phyloP scores from a whole-genome alignment of 1,140 invertebrate genomes.

The Drosophila tristis region DNA sequence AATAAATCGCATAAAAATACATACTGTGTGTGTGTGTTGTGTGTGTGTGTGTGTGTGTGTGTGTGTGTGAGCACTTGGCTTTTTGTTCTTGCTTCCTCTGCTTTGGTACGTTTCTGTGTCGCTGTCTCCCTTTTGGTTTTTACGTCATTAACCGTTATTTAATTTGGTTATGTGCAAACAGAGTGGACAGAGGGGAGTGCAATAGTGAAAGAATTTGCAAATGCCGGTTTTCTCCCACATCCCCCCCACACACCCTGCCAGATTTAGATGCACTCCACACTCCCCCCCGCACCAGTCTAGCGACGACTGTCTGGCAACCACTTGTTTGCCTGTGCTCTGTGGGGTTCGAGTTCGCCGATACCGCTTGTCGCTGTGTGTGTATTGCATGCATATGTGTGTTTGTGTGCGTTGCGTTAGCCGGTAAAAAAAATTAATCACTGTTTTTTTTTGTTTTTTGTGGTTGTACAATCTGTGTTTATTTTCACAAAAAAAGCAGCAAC shows the following conservation, averaged over 20 bases:
- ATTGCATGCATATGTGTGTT: neutral
- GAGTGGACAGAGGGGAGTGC: neutral
- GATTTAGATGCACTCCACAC: constrained; percentile 8
- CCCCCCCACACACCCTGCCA: neutral
- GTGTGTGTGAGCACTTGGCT: neutral
- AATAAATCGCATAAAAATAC: constrained; percentile 24
- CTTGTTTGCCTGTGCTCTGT: constrained; percentile 28
- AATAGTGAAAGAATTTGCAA: constrained; percentile 9
- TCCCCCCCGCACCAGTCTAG: neutral
- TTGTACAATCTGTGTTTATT: constrained; percentile 13
- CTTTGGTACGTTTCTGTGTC: neutral
- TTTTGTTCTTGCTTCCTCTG: constrained; percentile 22
- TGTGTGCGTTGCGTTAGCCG: constrained; percentile 3
- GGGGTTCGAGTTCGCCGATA: constrained; percentile 23
- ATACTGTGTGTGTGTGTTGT: neutral
- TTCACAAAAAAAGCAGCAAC: neutral
- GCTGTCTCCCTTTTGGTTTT: constrained; percentile 19
- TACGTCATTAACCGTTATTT: constrained; percentile 59
- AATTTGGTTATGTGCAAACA: constrained; percentile 17
- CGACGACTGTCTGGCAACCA: constrained; percentile 22
- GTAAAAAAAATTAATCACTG: constrained; percentile 27
- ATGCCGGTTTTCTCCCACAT: constrained; percentile 25
- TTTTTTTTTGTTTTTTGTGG: neutral
- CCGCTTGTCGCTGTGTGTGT: constrained; percentile 10
- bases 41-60: constrained; percentile 3